Conservation (phyloP, 2,797 vertebrate genomes). For the Melopsittacus undulatus region DNA sequence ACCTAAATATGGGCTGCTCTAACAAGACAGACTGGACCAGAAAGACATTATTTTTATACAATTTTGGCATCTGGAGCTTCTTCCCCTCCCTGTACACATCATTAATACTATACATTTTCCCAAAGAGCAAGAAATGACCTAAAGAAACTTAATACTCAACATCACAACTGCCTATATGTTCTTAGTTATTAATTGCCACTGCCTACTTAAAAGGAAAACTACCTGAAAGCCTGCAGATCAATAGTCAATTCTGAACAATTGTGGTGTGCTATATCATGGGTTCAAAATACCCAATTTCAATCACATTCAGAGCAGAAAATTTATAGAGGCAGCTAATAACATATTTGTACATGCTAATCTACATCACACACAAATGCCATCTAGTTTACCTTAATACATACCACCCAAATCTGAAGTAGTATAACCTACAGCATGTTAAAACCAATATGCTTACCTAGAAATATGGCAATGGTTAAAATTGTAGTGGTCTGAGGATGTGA, state of each 20-base stretch:
- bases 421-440: rapidly evolving
- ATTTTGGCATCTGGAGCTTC: background rate
- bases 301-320: background rate
- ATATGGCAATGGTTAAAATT: background rate
- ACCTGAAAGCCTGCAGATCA: background rate
- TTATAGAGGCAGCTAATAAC: background rate
- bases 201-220: background rate
- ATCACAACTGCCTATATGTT: background rate
- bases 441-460: rapidly evolving
- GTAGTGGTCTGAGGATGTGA: background rate
- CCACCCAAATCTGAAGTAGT: rapidly evolving
- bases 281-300: background rate
- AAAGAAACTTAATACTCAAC: background rate
- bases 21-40: rapidly evolving
- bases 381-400: rapidly evolving
- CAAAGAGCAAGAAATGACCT: background rate
- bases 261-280: rapidly evolving
- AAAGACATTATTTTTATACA: rapidly evolving
- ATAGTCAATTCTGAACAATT: background rate
- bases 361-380: background rate
- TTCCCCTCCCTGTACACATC: background rate
- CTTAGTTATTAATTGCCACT: background rate
- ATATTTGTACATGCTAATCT: background rate
- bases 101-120: background rate
- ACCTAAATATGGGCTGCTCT: rapidly evolving